Evolutionary conservation across 2,888 invertebrate genomes (phyloP), one percentile per base, ranked within the genome.

Genomic region (Thera britannica): DNA sequence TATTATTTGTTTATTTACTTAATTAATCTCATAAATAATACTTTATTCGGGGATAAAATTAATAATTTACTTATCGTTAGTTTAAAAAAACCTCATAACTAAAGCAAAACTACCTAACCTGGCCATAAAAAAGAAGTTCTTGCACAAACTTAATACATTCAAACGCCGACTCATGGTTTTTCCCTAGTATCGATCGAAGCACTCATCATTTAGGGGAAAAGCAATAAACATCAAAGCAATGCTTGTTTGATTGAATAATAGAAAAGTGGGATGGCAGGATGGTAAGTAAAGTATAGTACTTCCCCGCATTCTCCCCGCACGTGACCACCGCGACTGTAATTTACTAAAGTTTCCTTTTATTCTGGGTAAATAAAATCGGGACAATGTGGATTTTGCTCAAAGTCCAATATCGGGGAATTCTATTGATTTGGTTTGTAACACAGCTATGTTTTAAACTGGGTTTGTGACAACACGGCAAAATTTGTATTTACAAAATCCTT

Each of bases 241-340:
- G 84, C 82, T 83, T 83, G 82, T 85, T 86, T 82, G 77, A 84
- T 82, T 88, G 83, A 89, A 89, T 89, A 86, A 89, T 87, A 84
- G 77, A 88, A 80, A 74, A 84, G 81, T 68, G 68, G 67, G 74
- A 62, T 62, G 57, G 68, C 68, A 58, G 71, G 71, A 77, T 74
- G 75, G 76, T 76, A 79, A 78, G 77, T 77, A 79, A 79, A 78
- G 77, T 77, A 79, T 79, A 79, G 79, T 76, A 78, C 75, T 44
- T 23, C 49, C 76, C 58, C 51, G 52, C 46, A 56, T 52, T 59
- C 65, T 51, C 65, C 23, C 23, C 65, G 68, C 64, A 81, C 81
- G 83, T 84, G 84, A 78, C 77, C 58, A 58, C 71, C 72, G 38
- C 68, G 65, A 58, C 62, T 70, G 61, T 75, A 74, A 75, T 78